These are phyloP conservation scores for Drosophila orosa DNA, from an alignment of 1,140 invertebrate genomes.

Conservation along the genomic window DNA sequence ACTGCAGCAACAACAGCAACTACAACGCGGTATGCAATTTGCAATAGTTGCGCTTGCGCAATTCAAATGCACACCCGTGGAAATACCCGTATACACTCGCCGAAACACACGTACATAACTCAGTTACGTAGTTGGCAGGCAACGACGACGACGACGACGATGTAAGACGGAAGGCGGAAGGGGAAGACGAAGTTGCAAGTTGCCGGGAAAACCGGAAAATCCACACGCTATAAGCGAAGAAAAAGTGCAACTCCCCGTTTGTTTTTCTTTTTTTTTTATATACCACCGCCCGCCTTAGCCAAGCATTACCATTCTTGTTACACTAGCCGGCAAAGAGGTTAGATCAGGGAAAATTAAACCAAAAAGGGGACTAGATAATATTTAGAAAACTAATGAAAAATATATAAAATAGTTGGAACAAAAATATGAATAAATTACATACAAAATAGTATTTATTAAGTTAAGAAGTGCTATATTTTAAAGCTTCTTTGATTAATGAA, in stretches of 20 bases:
- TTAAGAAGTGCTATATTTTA: neutral
- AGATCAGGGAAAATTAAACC: neutral
- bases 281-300: neutral
- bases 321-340: constrained; percentile 27
- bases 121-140: constrained; percentile 76
- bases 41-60: constrained; percentile 81
- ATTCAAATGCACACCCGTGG: constrained; percentile 70
- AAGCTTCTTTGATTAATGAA: neutral
- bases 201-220: constrained; percentile 77
- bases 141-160: constrained; percentile 40
- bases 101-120: constrained; percentile 56
- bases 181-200: constrained; percentile 43
- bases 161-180: constrained; percentile 67
- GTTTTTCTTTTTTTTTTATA: neutral
- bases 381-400: neutral
- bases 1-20: neutral
- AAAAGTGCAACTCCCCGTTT: constrained; percentile 25
- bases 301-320: constrained; percentile 40
- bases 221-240: constrained; percentile 60
- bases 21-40: constrained; percentile 76
- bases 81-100: constrained; percentile 26
- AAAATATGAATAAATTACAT: neutral
- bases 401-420: neutral
- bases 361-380: too few species aligned
- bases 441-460: too few species aligned